These are phyloP conservation scores for Neodiprion pinetum DNA, from an alignment of 1,140 invertebrate species.

Conservation along the genomic window DNA sequence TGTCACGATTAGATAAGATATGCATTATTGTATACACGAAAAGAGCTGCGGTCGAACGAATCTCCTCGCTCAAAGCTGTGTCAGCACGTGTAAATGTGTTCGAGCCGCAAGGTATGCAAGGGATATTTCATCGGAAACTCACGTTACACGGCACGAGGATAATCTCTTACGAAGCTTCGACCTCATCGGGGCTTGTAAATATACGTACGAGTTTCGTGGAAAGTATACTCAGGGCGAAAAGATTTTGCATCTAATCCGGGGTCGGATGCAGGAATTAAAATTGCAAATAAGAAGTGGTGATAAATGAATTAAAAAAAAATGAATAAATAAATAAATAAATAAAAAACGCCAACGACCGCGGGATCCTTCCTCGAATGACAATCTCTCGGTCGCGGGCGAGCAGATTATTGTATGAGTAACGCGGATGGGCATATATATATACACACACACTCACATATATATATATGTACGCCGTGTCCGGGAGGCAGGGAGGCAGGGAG, in stretches of 20 bases:
- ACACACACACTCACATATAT: too few species aligned
- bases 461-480: neutral
- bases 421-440: neutral
- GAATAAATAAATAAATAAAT: neutral
- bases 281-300: neutral
- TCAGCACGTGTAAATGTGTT: neutral
- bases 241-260: too few species aligned
- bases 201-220: too few species aligned
- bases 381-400: constrained; percentile 3
- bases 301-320: neutral
- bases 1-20: neutral
- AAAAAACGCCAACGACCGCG: too few species aligned
- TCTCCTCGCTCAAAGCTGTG: too few species aligned
- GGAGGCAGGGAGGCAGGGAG: neutral
- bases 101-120: neutral
- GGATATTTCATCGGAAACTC: too few species aligned
- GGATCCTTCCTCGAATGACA: neutral
- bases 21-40: neutral
- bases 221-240: too few species aligned
- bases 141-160: neutral
- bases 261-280: neutral
- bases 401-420: neutral
- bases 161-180: neutral
- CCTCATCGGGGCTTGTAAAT: too few species aligned
- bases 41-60: too few species aligned